Base-by-base conservation (phyloP, 2,113 vertebrate genomes). In the Speoplatyrhinus poulsoni region DNA sequence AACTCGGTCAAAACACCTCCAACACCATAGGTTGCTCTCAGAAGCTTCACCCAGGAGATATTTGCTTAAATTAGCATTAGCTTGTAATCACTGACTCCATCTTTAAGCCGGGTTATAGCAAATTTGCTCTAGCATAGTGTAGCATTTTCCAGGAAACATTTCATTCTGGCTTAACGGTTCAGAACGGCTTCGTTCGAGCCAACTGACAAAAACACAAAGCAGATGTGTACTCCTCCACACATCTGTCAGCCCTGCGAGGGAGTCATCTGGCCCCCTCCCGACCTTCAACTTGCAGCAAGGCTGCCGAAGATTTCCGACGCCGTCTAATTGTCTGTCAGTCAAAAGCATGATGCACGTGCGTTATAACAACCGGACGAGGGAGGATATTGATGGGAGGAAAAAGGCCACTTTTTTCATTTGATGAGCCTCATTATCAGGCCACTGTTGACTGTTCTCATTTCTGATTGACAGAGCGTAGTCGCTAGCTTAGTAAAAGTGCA, bases 171-270 rank as follows among this genome's bases (percentile, higher is more conserved):
- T 8, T 6, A 6, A 7, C 36, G 36, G 7, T 41, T 41, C 36
- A 41, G 7, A 41, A 6, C 36, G 36, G 36, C 36, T 41, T 7
- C 36, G 36, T 41, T 41, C 36, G 4, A 41, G 36, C 36, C 36
- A 41, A 41, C 36, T 41, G 36, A 41, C 36, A 41, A 41, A 26
- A 41, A 41, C 36, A 41, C 4, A 41, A 41, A 6, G 36, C 83
- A 82, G 88, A 87, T 84, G 76, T 80, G 13, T 72, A 79, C 67
- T 72, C 67, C 2, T 26, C 26, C 26, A 26, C 26, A 26, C 26
- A 26, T 26, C 26, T 26, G 26, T 26, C 26, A 26, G 26, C 26
- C 26, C 26, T 81, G 83, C 86, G 75, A 41, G 78, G 12, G 10
- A 1, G 67, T 76, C 70, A 50, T 59, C 76, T 64, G 73, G 72